Evolutionary conservation across 2,797 vertebrate genomes (phyloP), one percentile per base, ranked within the genome.

Genomic region (Buphagus erythrorhynchus): DNA sequence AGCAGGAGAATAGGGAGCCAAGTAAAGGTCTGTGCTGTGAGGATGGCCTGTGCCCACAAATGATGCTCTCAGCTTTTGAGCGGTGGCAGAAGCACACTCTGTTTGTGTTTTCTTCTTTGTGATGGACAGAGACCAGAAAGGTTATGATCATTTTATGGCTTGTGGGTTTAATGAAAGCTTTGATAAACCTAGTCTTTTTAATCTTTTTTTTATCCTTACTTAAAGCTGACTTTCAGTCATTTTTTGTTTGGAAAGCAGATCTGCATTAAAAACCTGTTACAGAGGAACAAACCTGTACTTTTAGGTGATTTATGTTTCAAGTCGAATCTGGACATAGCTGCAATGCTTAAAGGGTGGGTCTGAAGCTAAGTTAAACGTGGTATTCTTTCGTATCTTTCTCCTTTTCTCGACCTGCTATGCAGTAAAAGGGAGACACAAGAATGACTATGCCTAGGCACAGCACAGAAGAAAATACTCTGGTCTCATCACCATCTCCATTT

Each of bases 81-180:
- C 38, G 74, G 66, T 45, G 26, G 15, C 36, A 49, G 29, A 35
- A 74, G 11, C 0, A 0, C 0, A 0, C 4, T 84, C 52, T 0
- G 1, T 24, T 10, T 11, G 15, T 59, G 7, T 68, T 75, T 74
- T 51, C 29, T 40, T 81, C 45, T 46, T 36, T 69, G 46, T 36
- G 51, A 65, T 54, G 21, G n/a, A 33, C n/a, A 40, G 48, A 57
- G 33, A 69, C 9, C 24, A 26, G 74, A 55, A 71, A 52, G 40
- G 14, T 55, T 66, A 25, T 92, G 63, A 49, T 79, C 82, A 46
- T 86, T 81, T 94, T 81, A 66, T 6, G 4, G 33, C 48, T 54
- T 79, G 16, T 48, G 51, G 31, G 11, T 45, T 92, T 92, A 69
- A 76, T 67, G 40, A 82, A 69, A 91, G 16, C 66, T 92, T 81